A percentile compares a stretch with the other conserved stretches of the same genome.
Conservation (phyloP, 2,113 vertebrate genomes). For the Sapajus apella region DNA sequence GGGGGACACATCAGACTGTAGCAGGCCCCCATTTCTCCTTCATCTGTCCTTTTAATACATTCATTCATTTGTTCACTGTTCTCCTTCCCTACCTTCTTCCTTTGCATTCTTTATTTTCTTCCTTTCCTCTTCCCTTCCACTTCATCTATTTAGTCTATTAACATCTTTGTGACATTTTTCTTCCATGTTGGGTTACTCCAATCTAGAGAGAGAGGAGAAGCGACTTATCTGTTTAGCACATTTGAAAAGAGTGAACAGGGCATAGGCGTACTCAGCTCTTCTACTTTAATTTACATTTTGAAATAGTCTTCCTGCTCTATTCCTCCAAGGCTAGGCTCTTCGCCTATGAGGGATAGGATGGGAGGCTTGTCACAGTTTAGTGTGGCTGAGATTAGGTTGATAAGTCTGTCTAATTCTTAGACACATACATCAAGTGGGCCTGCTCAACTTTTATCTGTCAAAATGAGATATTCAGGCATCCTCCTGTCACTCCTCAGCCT, state of each 20-base stretch:
- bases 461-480: not conserved
- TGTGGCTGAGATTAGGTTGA: not conserved
- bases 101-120: accelerated
- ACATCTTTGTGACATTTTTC: not conserved
- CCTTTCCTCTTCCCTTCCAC: accelerated
- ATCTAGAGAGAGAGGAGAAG: not conserved
- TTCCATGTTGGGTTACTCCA: not conserved
- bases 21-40: not conserved
- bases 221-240: not conserved
- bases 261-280: accelerated
- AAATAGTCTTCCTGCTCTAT: not conserved
- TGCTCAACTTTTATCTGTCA: not conserved
- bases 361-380: not conserved
- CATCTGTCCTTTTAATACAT: not conserved
- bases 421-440: not conserved
- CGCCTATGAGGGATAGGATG: not conserved
- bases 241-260: not conserved
- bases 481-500: not conserved
- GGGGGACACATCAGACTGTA: not conserved
- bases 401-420: not conserved
- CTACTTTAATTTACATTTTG: not conserved
- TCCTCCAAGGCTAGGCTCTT: not conserved
- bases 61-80: not conserved
- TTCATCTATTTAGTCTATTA: conserved; percentile 46
- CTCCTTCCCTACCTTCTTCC: no score